These are phyloP conservation scores for Acrobasis repandana DNA, from an alignment of 2,888 invertebrate genomes.

Conservation along the genomic window DNA sequence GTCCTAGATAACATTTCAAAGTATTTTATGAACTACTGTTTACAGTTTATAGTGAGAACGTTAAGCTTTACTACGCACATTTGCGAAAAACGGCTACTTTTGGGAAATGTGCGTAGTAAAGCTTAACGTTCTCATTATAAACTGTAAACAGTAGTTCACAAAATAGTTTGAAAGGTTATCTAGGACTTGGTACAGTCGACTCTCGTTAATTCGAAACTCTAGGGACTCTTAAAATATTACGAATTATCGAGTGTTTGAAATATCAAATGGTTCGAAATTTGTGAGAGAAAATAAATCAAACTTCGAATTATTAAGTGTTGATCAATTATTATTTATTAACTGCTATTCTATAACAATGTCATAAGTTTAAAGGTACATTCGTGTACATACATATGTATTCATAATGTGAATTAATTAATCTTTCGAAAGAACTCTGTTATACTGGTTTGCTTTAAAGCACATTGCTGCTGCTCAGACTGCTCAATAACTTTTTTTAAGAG, in stretches of 20 bases:
- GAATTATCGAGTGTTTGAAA: conserved; percentile 35
- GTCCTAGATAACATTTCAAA: too few species aligned
- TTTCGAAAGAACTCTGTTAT: conserved; percentile 34
- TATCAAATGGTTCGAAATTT: conserved; percentile 30
- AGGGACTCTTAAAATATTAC: conserved; percentile 24
- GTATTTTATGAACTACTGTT: too few species aligned
- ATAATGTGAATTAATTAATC: conserved; percentile 12
- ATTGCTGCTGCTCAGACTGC: conserved; percentile 26
- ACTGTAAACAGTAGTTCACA: too few species aligned
- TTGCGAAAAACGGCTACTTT: too few species aligned
- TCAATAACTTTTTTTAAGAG: conserved; percentile 29
- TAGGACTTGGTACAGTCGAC: conserved; percentile 15
- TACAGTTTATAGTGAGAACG: too few species aligned
- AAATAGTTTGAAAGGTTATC: too few species aligned
- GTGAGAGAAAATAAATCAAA: conserved; percentile 25
- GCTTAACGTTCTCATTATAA: too few species aligned
- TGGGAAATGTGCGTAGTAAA: too few species aligned
- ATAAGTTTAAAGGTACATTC: conserved; percentile 26
- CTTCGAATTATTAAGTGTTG: conserved; percentile 18
- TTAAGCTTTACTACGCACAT: too few species aligned
- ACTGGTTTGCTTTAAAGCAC: conserved; percentile 36
- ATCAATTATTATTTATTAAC: conserved; percentile 25
- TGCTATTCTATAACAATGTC: conserved; percentile 24
- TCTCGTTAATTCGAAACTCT: conserved; percentile 18
- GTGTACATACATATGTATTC: conserved; percentile 13